These are phyloP conservation scores for Dynastes hyllus DNA, from an alignment of 2,888 invertebrate species.

Conservation along the genomic window DNA sequence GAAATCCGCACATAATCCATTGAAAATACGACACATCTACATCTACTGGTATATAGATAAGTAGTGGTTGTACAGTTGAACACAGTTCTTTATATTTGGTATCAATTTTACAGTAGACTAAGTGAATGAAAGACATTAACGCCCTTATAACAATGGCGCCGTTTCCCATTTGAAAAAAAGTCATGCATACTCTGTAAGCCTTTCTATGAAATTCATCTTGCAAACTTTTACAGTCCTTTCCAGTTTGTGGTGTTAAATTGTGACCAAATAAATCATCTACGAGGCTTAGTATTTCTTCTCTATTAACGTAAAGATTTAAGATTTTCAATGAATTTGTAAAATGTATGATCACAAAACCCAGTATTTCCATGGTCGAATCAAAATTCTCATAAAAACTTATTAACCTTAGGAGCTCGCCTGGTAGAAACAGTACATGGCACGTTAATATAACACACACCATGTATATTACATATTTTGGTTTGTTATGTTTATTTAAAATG, in stretches of 20 bases:
- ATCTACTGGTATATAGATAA: background rate
- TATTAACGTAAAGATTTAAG: constrained; percentile 26
- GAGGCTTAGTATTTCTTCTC: background rate
- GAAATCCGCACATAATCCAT: constrained; percentile 24
- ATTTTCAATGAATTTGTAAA: constrained; percentile 17
- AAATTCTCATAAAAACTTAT: constrained; percentile 3
- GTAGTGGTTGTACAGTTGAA: constrained; percentile 11
- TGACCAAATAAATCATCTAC: background rate
- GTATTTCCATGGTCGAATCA: constrained; percentile 15
- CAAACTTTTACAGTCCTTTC: background rate
- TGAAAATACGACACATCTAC: background rate
- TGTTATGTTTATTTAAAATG: constrained; percentile 15
- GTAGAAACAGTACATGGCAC: constrained; percentile 11
- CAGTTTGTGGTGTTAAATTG: background rate
- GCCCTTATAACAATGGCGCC: background rate
- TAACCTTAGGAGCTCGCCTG: constrained; percentile 14
- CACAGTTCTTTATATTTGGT: constrained; percentile 13
- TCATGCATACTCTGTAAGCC: constrained; percentile 12
- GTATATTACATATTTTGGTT: background rate
- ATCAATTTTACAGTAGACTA: constrained; percentile 6
- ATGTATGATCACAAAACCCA: constrained; percentile 33
- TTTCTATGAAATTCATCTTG: constrained; percentile 4
- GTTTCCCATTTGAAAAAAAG: constrained; percentile 32
- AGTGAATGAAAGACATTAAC: background rate
- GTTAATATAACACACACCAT: background rate